Conservation (phyloP, 2,888 invertebrate species). For the Drosophila quinaria region DNA sequence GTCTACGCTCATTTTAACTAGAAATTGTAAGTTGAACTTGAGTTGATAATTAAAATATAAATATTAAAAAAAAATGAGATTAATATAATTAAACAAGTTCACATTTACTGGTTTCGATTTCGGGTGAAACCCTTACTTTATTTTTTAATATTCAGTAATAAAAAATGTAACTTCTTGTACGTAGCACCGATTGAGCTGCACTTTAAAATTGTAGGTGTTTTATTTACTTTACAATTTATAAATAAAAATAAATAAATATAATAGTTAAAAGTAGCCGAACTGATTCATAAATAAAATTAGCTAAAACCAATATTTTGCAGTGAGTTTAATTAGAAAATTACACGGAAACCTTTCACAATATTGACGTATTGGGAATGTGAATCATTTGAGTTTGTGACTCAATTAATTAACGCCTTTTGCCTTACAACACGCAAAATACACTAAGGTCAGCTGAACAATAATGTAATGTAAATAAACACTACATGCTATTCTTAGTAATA, state of each 20-base stretch:
- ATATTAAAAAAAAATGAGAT: constrained; percentile 1
- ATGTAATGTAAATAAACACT: constrained; percentile 20
- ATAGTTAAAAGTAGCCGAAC: background rate
- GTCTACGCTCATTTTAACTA: constrained; percentile 9
- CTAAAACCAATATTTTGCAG: constrained; percentile 39
- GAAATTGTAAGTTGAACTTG: constrained; percentile 10
- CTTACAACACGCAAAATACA: constrained; percentile 6
- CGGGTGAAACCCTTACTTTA: background rate
- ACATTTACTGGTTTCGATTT: constrained; percentile 3
- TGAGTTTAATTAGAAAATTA: constrained; percentile 25
- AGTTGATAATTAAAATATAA: constrained; percentile 26
- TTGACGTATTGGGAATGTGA: constrained; percentile 29
- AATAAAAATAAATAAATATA: too few species aligned
- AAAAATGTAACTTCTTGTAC: constrained; percentile 2
- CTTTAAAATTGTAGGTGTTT: background rate
- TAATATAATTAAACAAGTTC: constrained; percentile 13
- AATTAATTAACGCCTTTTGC: constrained; percentile 31
- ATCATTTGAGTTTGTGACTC: constrained; percentile 48
- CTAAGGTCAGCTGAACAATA: too few species aligned
- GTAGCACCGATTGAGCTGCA: background rate
- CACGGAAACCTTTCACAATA: constrained; percentile 38
- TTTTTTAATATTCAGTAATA: background rate
- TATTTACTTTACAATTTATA: background rate
- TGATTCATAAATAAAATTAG: constrained; percentile 26
- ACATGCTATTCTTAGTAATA: constrained; percentile 27